These are phyloP conservation scores for Pedionomus torquatus DNA, from an alignment of 2,113 vertebrate species.

Conservation along the genomic window DNA sequence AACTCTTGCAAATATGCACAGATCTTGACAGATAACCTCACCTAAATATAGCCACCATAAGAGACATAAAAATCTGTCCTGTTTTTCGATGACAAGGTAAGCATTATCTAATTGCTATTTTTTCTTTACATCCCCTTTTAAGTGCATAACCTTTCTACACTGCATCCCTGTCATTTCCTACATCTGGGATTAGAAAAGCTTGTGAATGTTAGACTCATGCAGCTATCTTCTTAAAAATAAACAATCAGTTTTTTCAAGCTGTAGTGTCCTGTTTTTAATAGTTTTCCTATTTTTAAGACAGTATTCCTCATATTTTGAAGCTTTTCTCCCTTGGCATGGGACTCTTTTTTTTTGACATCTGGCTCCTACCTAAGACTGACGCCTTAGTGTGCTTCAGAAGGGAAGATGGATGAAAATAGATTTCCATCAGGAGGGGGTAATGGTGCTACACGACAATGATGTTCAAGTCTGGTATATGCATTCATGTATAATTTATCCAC, in stretches of 20 bases:
- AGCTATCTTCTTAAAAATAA: background rate
- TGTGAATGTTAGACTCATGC: background rate
- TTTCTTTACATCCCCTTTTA: background rate
- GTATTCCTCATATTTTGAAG: background rate
- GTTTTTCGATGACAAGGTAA: background rate
- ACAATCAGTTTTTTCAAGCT: background rate
- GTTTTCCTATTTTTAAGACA: background rate
- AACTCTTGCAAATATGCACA: background rate
- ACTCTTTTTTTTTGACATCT: background rate
- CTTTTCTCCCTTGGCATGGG: background rate
- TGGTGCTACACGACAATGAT: background rate
- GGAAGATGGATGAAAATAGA: background rate
- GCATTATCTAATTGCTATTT: background rate
- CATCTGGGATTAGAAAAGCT: background rate
- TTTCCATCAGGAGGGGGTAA: background rate
- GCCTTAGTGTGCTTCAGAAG: background rate
- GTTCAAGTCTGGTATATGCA: background rate
- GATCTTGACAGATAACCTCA: background rate
- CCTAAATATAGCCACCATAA: background rate
- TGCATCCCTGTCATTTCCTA: background rate
- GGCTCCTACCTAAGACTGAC: background rate
- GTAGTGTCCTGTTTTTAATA: background rate
- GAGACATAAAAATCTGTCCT: background rate
- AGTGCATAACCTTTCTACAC: background rate
- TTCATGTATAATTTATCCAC: background rate